These are phyloP conservation scores for Eublepharis macularius DNA, from an alignment of 2,113 vertebrate genomes.

Conservation along the genomic window DNA sequence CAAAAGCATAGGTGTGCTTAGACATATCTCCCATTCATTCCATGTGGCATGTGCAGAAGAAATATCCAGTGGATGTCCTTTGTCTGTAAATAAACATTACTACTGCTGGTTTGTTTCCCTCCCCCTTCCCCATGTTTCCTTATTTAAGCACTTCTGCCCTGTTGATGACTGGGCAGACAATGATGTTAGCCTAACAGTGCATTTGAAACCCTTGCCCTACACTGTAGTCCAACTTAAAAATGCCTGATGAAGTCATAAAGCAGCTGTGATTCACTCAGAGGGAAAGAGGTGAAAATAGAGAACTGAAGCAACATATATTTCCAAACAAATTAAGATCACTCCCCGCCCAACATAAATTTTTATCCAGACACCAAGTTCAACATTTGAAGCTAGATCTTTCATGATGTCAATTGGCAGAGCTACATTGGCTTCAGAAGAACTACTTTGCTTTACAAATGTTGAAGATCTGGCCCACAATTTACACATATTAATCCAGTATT, in stretches of 20 bases:
- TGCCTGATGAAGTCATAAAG: conserved; percentile 30
- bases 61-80: neutral
- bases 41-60: neutral
- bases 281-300: conserved; percentile 42
- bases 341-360: neutral
- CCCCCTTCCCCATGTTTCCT: neutral
- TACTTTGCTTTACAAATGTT: neutral
- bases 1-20: neutral
- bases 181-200: neutral
- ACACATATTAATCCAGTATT: conserved; percentile 9
- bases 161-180: neutral
- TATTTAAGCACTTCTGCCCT: neutral
- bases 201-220: neutral
- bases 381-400: conserved; percentile 7
- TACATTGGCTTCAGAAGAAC: neutral
- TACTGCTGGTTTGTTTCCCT: neutral
- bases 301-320: conserved; percentile 36
- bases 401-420: neutral
- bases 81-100: neutral
- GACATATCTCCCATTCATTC: neutral
- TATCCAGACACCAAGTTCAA: conserved; percentile 16
- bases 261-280: conserved; percentile 25
- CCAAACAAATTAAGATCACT: neutral
- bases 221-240: neutral
- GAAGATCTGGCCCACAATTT: fast-evolving